Conservation (phyloP, 2,888 invertebrate species). For the Caenorhabditis sp. region DNA sequence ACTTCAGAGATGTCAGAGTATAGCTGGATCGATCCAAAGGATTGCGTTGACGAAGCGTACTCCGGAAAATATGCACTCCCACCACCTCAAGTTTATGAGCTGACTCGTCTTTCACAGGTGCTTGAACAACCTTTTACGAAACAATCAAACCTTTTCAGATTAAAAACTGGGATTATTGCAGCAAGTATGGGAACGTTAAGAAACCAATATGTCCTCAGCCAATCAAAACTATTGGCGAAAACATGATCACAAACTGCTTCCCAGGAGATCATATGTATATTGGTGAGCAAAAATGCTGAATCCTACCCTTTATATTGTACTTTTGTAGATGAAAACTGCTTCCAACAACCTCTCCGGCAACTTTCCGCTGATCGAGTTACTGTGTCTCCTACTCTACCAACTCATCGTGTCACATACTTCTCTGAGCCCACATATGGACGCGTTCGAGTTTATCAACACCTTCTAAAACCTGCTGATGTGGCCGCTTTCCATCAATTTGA, state of each 20-base stretch:
- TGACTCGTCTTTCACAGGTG: slow-evolving; percentile 72
- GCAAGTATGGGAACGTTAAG: slow-evolving; percentile 53
- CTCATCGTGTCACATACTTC: slow-evolving; percentile 61
- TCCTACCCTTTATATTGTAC: too few relatives aligned
- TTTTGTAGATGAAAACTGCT: slow-evolving; percentile 61
- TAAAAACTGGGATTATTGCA: slow-evolving; percentile 38
- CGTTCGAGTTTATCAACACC: slow-evolving; percentile 61
- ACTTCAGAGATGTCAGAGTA: slow-evolving; percentile 72
- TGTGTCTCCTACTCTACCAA: slow-evolving; percentile 39
- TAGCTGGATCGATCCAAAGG: slow-evolving; percentile 67
- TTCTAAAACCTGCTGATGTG: slow-evolving; percentile 42
- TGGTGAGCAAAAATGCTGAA: slow-evolving; percentile 23
- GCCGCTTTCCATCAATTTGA: slow-evolving; percentile 55
- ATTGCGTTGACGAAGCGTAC: slow-evolving; percentile 61
- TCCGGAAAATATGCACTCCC: slow-evolving; percentile 73
- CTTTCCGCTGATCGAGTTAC: slow-evolving; percentile 29
- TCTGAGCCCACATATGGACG: slow-evolving; percentile 53
- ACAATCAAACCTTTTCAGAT: slow-evolving; percentile 3
- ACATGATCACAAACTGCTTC: slow-evolving; percentile 55
- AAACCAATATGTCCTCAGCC: slow-evolving; percentile 68
- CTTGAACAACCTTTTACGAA: background rate
- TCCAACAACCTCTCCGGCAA: slow-evolving; percentile 53
- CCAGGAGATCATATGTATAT: slow-evolving; percentile 72
- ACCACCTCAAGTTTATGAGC: slow-evolving; percentile 82
- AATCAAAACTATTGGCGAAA: slow-evolving; percentile 60